Evolutionary conservation across 2,113 vertebrate species (phyloP), one percentile per base, ranked within the genome.

Genomic region (Oreocharis arfaki): DNA sequence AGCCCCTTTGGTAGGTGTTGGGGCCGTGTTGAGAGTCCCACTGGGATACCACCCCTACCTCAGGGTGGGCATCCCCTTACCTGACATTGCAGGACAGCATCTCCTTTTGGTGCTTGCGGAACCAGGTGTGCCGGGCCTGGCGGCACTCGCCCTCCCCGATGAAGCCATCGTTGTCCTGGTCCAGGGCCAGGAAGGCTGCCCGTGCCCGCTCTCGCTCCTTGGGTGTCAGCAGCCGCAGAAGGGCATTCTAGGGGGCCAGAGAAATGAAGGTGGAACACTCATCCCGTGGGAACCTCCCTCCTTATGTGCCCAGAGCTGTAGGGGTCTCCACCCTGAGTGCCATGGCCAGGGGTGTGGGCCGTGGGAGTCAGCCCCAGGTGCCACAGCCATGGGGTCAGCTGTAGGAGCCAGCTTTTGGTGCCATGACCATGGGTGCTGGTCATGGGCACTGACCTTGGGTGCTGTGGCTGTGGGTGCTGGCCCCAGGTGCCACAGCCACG

Each of bases 11-110:
- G 21, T 15, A 60, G 37, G 30, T 19, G 49, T 9, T 52, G 26
- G 41, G 52, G 16, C 7, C 6, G 18, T n/a, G 27, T 0, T 0
- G 1, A 80, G 32, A 42, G 6, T 11, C 22, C 6, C 0, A 10
- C 30, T 19, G 32, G 57, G 16, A 7, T 41, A 39, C 63, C 24
- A 13, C 16, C 26, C 50, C 21, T 13, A 2, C 2, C 35, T 14
- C 12, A 5, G 26, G 20, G 12, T 1, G 3, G n/a, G 28, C 3
- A 10, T 11, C 19, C 27, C 30, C 87, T 13, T 89, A 99, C 99
- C 99, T 99, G 98, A 99, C 98, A 1, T 97, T 99, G 98, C 99
- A 99, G 82, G 99, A 99, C 24, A 98, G 97, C 0, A 97, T 95
- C 89, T 99, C 98, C 95, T 98, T 98, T 52, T 96, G 98, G 88